phyloP scores from a whole-genome alignment of 2,888 invertebrate species.

The Pyrgus malvae region DNA sequence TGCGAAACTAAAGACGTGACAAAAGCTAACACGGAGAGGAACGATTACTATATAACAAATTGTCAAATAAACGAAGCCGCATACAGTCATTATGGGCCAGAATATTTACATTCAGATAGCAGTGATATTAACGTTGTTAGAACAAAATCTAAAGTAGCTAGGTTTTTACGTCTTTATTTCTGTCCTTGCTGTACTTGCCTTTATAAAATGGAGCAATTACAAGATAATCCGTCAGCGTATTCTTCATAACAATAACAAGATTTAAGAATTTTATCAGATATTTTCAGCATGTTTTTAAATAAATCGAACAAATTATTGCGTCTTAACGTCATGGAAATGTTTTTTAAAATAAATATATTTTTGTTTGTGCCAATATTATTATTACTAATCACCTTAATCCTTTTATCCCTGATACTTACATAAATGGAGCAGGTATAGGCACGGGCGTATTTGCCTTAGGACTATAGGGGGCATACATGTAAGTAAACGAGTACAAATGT shows the following conservation, averaged over 20 bases:
- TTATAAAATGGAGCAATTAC: conserved; percentile 63
- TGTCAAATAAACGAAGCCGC: conserved; percentile 29
- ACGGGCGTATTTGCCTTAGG: too few species aligned
- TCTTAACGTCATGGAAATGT: too few species aligned
- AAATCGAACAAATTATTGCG: too few species aligned
- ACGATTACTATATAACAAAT: conserved; percentile 16
- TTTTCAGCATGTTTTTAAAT: too few species aligned
- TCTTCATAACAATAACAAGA: conserved; percentile 33
- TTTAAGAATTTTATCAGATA: too few species aligned
- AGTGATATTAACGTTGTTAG: conserved; percentile 47
- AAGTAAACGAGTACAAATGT: too few species aligned
- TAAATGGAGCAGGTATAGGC: too few species aligned
- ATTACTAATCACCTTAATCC: too few species aligned
- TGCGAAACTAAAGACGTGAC: conserved; percentile 39
- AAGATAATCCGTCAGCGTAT: conserved; percentile 45
- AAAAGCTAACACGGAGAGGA: conserved; percentile 34
- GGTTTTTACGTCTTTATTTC: conserved; percentile 68
- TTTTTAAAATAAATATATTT: too few species aligned
- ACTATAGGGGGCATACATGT: too few species aligned
- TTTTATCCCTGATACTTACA: too few species aligned
- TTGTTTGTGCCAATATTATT: too few species aligned
- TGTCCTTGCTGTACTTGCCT: conserved; percentile 73
- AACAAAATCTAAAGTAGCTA: conserved; percentile 61
- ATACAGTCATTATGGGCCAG: conserved; percentile 38
- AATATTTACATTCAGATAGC: conserved; percentile 40